These are phyloP conservation scores for Chionodraco myersi DNA, from an alignment of 2,113 vertebrate species.

Conservation along the genomic window DNA sequence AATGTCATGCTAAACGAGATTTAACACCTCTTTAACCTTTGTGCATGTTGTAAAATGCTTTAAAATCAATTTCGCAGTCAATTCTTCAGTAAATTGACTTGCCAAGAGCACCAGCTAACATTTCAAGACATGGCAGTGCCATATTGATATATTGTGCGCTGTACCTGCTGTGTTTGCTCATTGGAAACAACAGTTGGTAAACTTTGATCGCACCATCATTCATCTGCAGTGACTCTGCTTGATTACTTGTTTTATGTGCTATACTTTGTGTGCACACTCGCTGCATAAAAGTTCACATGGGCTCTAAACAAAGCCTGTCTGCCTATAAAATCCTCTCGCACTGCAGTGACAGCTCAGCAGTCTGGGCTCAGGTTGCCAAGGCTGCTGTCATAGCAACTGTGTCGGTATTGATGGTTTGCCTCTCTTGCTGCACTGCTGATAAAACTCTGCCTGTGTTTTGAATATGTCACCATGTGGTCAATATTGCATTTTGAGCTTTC, in stretches of 20 bases:
- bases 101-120: neutral
- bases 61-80: conserved; percentile 18
- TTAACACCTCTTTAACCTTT: conserved; percentile 42
- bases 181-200: conserved; percentile 47
- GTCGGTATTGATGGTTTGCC: conserved; percentile 33
- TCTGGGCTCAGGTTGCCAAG: conserved; percentile 54
- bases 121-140: neutral
- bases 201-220: conserved; percentile 50
- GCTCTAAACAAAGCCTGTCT: conserved; percentile 54
- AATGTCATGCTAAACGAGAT: conserved; percentile 30
- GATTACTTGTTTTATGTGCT: conserved; percentile 53
- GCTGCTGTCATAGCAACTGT: conserved; percentile 68
- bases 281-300: conserved; percentile 56
- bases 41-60: conserved; percentile 26
- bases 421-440: conserved; percentile 15
- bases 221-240: conserved; percentile 10
- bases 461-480: conserved; percentile 21
- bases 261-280: conserved; percentile 32
- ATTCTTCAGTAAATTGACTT: neutral
- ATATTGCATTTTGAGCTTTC: neutral
- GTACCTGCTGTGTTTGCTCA: conserved; percentile 42
- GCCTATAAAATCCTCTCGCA: conserved; percentile 60
- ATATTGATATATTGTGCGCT: neutral
- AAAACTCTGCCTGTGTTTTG: conserved; percentile 44
- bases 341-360: conserved; percentile 68